Conservation (phyloP, 2,113 vertebrate genomes). For the Alouatta palliata region DNA sequence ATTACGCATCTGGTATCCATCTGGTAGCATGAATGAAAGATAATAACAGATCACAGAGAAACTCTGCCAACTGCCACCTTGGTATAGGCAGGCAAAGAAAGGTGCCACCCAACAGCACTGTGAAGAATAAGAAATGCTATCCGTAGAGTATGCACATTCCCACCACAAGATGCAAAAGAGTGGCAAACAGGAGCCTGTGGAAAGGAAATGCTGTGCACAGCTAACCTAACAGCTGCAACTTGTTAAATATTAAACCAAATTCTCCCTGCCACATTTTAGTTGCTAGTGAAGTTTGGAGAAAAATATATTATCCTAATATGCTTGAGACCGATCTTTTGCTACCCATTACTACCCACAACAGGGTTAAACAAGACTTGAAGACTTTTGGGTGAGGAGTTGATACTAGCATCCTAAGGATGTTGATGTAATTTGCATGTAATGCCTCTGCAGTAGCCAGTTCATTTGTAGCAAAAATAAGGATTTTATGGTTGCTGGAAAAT, state of each 20-base stretch:
- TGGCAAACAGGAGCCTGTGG: constrained; percentile 68
- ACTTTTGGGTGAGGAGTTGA: constrained; percentile 51
- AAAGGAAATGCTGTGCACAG: constrained; percentile 60
- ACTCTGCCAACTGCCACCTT: constrained; percentile 83
- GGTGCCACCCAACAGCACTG: constrained; percentile 78
- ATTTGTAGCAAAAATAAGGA: not conserved
- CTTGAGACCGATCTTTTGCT: constrained; percentile 51
- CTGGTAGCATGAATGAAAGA: constrained; percentile 85
- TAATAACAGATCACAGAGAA: constrained; percentile 85
- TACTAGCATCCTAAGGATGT: constrained; percentile 62
- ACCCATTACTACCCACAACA: constrained; percentile 71
- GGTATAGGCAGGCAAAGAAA: constrained; percentile 81
- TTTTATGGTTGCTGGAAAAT: not conserved
- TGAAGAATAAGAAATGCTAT: constrained; percentile 78
- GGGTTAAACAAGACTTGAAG: constrained; percentile 76
- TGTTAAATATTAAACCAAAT: constrained; percentile 71
- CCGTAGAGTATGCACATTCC: constrained; percentile 75
- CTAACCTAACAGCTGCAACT: constrained; percentile 77
- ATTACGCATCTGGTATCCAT: constrained; percentile 89
- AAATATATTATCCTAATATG: constrained; percentile 53
- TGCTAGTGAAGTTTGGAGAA: constrained; percentile 43
- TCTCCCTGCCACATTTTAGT: constrained; percentile 47
- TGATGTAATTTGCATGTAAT: not conserved
- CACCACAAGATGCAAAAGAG: constrained; percentile 64
- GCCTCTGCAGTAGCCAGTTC: not conserved